A percentile compares a stretch with the other conserved stretches of the same genome.
Evolutionary conservation across 1,140 invertebrate species (phyloP).

Genomic region (Myzus persicae): DNA sequence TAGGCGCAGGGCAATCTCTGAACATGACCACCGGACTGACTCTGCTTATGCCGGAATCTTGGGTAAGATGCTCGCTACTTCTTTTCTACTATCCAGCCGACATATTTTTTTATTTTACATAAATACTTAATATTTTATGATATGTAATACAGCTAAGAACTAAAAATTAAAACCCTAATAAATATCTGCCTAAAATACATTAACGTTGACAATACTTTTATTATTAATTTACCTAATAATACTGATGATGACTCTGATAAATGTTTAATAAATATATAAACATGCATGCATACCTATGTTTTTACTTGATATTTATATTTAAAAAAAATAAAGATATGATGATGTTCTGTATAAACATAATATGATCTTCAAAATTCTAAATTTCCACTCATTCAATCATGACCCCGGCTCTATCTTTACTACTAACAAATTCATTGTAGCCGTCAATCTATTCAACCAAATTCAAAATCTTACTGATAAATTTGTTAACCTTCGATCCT

Average conservation of each 20-base stretch:
- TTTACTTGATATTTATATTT: background rate
- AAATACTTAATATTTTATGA: background rate
- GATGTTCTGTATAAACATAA: background rate
- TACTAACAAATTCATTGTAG: background rate
- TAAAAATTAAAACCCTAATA: too few species aligned
- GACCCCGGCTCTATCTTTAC: background rate
- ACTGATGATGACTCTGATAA: too few species aligned
- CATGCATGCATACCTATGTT: too few species aligned
- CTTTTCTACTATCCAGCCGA: background rate
- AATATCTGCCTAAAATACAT: too few species aligned
- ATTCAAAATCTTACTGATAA: background rate
- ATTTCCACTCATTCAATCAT: background rate
- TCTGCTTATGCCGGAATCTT: background rate
- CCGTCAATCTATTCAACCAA: background rate
- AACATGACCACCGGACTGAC: constrained; percentile 46
- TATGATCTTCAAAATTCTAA: background rate
- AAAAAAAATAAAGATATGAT: background rate
- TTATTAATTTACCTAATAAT: background rate
- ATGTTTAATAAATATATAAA: too few species aligned
- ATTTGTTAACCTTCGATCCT: background rate
- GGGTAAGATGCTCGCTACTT: background rate
- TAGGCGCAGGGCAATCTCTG: background rate
- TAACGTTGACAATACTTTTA: background rate
- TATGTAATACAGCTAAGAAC: too few species aligned
- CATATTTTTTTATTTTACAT: background rate